Conservation (phyloP, 2,113 vertebrate genomes). For the Myiozetetes cayanensis region DNA sequence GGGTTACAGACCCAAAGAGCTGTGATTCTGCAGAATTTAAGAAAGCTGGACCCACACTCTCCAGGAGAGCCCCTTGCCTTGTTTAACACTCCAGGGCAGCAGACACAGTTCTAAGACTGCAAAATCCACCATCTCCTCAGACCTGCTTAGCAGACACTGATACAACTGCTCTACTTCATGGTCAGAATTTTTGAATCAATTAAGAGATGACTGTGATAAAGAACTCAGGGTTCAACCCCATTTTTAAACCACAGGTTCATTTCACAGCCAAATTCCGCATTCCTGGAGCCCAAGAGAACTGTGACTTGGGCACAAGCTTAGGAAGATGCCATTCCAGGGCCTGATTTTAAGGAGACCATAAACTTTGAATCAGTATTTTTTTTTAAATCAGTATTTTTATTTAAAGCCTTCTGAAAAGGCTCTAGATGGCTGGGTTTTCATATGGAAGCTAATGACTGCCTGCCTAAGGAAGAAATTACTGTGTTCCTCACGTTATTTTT, state of each 20-base stretch:
- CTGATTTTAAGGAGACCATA: neutral
- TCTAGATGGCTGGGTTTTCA: neutral
- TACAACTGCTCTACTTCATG: neutral
- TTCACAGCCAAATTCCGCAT: neutral
- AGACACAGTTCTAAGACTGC: neutral
- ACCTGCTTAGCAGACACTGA: neutral
- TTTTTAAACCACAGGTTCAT: neutral
- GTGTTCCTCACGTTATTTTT: neutral
- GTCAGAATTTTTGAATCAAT: neutral
- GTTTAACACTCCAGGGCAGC: neutral
- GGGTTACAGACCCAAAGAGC: fast-evolving
- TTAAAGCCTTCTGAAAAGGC: neutral
- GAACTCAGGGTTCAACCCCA: neutral
- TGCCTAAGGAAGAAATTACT: neutral
- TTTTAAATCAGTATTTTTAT: too few species aligned
- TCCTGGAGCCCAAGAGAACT: neutral
- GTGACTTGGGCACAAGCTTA: neutral
- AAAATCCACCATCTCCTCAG: neutral
- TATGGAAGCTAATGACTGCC: neutral
- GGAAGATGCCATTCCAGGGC: neutral
- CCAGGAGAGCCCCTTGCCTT: neutral
- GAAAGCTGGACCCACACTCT: neutral
- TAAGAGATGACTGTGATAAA: neutral
- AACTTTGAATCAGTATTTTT: neutral
- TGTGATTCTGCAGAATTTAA: neutral